Evolutionary conservation across 2,888 invertebrate species (phyloP).

Genomic region (Cephonodes hylas): DNA sequence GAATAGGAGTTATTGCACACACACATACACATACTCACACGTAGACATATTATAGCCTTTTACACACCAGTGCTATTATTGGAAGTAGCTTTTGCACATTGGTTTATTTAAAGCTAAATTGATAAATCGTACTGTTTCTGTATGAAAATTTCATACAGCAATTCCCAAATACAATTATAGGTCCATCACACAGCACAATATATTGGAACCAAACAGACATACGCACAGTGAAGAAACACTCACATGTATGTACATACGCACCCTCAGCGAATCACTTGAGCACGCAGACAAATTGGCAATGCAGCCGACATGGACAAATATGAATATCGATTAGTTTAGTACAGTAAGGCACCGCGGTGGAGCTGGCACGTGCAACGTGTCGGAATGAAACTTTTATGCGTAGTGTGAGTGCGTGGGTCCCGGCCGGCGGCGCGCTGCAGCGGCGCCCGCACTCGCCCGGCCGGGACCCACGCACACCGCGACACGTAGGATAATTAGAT

Average conservation of each 20-base stretch:
- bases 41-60: neutral
- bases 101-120: neutral
- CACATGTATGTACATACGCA: too few species aligned
- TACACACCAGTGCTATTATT: too few species aligned
- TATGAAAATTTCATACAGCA: too few species aligned
- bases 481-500: constrained; percentile 37
- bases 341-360: neutral
- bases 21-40: neutral
- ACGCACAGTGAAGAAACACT: too few species aligned
- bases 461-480: neutral
- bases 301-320: too few species aligned
- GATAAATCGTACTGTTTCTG: too few species aligned
- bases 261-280: too few species aligned
- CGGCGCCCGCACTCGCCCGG: neutral
- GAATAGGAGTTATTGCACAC: neutral
- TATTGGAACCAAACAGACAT: neutral
- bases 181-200: neutral
- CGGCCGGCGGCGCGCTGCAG: neutral
- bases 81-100: too few species aligned
- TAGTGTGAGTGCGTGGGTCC: neutral
- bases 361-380: neutral
- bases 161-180: neutral
- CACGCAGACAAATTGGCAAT: too few species aligned
- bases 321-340: neutral
- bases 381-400: neutral